Conservation (phyloP, 2,888 invertebrate genomes). For the Dryocosmus kuriphilus region DNA sequence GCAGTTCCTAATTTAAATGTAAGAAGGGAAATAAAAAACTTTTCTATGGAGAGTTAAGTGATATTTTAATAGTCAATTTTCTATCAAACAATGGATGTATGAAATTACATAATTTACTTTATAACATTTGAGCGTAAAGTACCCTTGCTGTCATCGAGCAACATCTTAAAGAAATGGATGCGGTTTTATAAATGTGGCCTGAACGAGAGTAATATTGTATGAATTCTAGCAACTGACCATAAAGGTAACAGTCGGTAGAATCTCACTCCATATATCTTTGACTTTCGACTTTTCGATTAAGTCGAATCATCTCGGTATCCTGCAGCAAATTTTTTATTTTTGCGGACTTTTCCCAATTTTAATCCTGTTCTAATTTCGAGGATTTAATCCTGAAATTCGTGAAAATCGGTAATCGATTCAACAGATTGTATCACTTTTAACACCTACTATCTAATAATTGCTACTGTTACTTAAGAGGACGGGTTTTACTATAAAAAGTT, state of each 20-base stretch:
- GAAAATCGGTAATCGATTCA: slow-evolving; percentile 1
- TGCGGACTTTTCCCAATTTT: not conserved
- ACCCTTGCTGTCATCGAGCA: slow-evolving; percentile 48
- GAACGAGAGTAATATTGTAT: slow-evolving; percentile 67
- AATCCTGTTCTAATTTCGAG: not conserved
- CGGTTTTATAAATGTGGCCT: slow-evolving; percentile 64
- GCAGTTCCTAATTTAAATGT: not conserved
- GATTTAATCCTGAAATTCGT: not conserved
- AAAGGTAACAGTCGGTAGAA: slow-evolving; percentile 11
- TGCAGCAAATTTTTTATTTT: not conserved
- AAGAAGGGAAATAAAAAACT: not conserved
- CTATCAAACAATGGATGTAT: slow-evolving; percentile 66
- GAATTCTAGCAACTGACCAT: slow-evolving; percentile 33
- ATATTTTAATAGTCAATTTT: slow-evolving; percentile 52
- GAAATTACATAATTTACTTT: slow-evolving; percentile 68
- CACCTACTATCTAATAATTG: slow-evolving; percentile 38
- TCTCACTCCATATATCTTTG: not conserved
- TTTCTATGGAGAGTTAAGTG: slow-evolving; percentile 41
- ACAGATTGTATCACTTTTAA: slow-evolving; percentile 2
- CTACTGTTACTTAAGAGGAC: slow-evolving; percentile 63
- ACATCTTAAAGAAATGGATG: slow-evolving; percentile 37
- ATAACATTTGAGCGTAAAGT: slow-evolving; percentile 67
- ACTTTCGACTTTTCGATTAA: not conserved
- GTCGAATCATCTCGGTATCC: not conserved
- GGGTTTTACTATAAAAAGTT: slow-evolving; percentile 65